Percentiles rank a stretch among this genome's conserved stretches.
Conservation (phyloP, 2,888 invertebrate genomes). For the Dyspetes luteomarginatus region DNA sequence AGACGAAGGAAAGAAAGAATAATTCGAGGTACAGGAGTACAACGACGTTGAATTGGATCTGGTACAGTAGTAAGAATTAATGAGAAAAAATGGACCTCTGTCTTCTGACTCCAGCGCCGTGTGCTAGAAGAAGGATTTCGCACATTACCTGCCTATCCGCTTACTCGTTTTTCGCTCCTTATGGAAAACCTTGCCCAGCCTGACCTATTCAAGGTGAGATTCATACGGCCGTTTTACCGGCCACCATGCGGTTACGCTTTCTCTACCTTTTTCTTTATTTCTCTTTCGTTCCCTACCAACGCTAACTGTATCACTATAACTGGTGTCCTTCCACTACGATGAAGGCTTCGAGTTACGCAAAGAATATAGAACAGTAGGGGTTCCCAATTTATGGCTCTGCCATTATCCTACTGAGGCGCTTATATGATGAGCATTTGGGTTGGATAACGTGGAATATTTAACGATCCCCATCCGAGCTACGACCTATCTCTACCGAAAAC, state of each 20-base stretch:
- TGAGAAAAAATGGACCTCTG: conserved; percentile 54
- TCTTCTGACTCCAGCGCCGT: conserved; percentile 71
- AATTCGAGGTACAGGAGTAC: too few relatives aligned
- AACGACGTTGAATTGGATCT: conserved; percentile 39
- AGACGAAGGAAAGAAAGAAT: conserved; percentile 1
- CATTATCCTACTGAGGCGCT: neutral
- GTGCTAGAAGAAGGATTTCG: conserved; percentile 6
- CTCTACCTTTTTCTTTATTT: neutral
- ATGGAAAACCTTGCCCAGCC: conserved; percentile 77
- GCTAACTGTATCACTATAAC: conserved; percentile 23
- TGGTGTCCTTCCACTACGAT: conserved; percentile 19
- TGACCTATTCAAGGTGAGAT: conserved; percentile 81
- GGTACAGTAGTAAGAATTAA: conserved; percentile 41
- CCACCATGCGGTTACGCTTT: conserved; percentile 69
- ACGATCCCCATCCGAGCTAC: too few relatives aligned
- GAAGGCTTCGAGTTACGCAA: conserved; percentile 42
- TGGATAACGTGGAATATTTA: too few relatives aligned
- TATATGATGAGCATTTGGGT: neutral
- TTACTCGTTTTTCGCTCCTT: conserved; percentile 72
- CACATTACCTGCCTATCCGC: conserved; percentile 42
- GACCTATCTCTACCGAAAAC: too few relatives aligned
- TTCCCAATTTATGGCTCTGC: conserved; percentile 26
- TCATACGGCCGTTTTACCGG: conserved; percentile 79
- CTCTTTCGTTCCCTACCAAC: conserved; percentile 23
- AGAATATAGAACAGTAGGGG: conserved; percentile 22